These are phyloP conservation scores for Melanotaenia nigrans DNA, from an alignment of 2,797 vertebrate species.

Conservation along the genomic window DNA sequence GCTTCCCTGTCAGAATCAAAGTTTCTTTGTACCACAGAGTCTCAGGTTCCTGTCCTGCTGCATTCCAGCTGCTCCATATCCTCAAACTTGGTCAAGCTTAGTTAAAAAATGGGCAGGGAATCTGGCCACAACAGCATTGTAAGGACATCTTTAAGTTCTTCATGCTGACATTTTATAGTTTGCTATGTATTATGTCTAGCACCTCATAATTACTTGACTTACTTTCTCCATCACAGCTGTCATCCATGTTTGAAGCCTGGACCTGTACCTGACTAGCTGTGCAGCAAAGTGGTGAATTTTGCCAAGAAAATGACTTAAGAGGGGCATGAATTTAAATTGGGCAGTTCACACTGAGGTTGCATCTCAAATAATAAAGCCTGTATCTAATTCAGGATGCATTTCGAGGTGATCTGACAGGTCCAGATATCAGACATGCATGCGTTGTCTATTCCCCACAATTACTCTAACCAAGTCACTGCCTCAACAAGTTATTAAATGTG, in stretches of 20 bases:
- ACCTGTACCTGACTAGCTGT: no score
- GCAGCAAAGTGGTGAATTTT: no score
- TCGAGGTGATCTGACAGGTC: not conserved
- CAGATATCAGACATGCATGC: no score
- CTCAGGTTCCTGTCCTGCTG: not conserved
- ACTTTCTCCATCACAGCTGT: not conserved
- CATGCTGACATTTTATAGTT: no score
- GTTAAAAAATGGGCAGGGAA: not conserved
- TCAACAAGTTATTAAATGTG: no score
- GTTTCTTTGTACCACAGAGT: not conserved
- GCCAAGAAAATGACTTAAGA: not conserved
- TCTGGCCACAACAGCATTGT: not conserved
- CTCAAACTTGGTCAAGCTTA: not conserved
- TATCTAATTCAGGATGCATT: not conserved
- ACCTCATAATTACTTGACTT: not conserved
- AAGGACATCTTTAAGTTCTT: not conserved
- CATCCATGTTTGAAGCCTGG: not conserved
- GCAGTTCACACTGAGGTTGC: not conserved
- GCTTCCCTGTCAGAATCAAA: not conserved
- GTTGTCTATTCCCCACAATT: no score
- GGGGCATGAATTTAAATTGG: not conserved
- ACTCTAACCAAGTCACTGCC: no score
- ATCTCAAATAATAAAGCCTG: not conserved
- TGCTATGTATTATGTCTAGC: no score
- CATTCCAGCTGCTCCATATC: not conserved